A percentile compares a stretch with the other conserved stretches of the same genome.
phyloP scores from a whole-genome alignment of 2,888 invertebrate species.

The Phrixothrix hirtus region DNA sequence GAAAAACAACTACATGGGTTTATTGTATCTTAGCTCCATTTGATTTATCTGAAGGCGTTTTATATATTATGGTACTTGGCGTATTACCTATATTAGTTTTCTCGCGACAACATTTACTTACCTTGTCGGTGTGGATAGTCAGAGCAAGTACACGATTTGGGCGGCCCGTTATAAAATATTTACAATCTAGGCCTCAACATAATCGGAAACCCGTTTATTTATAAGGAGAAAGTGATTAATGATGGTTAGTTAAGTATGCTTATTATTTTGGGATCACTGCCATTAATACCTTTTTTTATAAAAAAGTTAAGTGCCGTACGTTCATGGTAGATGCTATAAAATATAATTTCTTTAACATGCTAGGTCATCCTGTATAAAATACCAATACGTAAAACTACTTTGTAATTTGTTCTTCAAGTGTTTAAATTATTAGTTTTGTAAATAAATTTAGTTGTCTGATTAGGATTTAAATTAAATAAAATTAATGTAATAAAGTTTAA shows the following conservation, averaged over 20 bases:
- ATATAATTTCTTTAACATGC: background rate
- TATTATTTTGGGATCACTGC: constrained; percentile 12
- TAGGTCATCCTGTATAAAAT: background rate
- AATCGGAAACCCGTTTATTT: constrained; percentile 17
- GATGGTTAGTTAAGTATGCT: constrained; percentile 19
- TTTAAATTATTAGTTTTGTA: too few relatives aligned
- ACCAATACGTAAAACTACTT: too few relatives aligned
- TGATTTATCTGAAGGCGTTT: constrained; percentile 15
- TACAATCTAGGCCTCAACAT: constrained; percentile 41
- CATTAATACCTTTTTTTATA: constrained; percentile 4
- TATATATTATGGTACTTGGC: constrained; percentile 16
- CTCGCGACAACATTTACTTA: constrained; percentile 35
- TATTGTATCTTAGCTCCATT: constrained; percentile 9
- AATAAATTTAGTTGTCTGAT: too few relatives aligned
- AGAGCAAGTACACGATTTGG: constrained; percentile 46
- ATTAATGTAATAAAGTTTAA: background rate
- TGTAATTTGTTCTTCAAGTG: too few relatives aligned
- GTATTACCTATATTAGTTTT: constrained; percentile 40
- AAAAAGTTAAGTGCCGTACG: background rate
- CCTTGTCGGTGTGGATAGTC: constrained; percentile 39
- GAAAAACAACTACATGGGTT: background rate
- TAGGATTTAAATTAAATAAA: too few relatives aligned
- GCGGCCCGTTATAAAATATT: constrained; percentile 46
- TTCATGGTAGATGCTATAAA: background rate
- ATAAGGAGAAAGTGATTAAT: constrained; percentile 30